Evolutionary conservation across 2,113 vertebrate species (phyloP), one percentile per base, ranked within the genome.

Genomic region (Cercocebus atys): DNA sequence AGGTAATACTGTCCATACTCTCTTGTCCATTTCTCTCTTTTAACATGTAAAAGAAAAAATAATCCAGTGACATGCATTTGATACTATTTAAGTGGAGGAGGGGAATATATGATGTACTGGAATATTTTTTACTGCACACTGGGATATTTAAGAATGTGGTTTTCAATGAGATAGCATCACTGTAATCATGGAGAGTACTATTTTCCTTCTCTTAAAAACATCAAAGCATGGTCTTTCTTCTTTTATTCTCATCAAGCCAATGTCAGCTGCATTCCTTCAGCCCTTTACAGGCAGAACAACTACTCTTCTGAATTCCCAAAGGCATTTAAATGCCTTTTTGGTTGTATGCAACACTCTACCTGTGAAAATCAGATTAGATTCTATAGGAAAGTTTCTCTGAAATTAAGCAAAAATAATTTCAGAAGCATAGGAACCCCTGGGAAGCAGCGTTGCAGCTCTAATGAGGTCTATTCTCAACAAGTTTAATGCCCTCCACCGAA

Each of bases 201-300:
- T 43, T 73, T 97, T 90, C 6, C 75, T 95, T 87, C 80, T 87
- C 70, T 94, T 79, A 70, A 92, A 78, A 83, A 92, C n/a, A 61
- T 93, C 3, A 84, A 70, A 78, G n/a, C 22, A 64, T 52, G 12
- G 4, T 52, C 16, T 68, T 64, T 73, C 27, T 61, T 61, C 59
- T 76, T 84, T 82, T 30, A 70, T 88, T 52, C 38, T 81, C 40
- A 38, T 38, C 8, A 76, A 87, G 66, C 55, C 73, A 22, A 2
- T 66, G 57, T 30, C 40, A 59, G 38, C 50, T 68, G 5, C 73
- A 40, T 64, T 64, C 8, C n/a, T 43, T 61, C 40, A 76, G 3
- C 76, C 72, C 32, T 88, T 70, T 30, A 55, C 1, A 22, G 66
- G 59, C 84, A 61, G 50, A 66, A 4, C 40, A 75, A 23, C n/a